phyloP scores from a whole-genome alignment of 2,888 invertebrate genomes.

The Orthosia gothica region DNA sequence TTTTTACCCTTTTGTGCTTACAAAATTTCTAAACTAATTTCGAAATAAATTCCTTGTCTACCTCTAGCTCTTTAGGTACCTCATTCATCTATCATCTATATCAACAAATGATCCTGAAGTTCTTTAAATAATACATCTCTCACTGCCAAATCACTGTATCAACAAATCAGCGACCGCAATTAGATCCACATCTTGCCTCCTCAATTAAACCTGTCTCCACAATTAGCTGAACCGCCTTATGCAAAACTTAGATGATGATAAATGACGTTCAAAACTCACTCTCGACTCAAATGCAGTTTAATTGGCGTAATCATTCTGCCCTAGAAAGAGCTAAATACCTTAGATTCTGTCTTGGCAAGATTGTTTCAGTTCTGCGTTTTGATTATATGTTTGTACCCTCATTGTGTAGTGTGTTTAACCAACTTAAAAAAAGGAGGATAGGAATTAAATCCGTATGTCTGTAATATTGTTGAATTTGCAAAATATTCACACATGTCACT shows the following conservation, averaged over 20 bases:
- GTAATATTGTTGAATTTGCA: too few species aligned
- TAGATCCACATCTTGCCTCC: not conserved
- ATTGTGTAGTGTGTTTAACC: too few species aligned
- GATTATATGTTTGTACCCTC: not conserved
- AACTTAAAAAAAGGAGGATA: too few species aligned
- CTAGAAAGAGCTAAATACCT: slow-evolving; percentile 32
- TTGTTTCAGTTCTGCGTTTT: slow-evolving; percentile 12
- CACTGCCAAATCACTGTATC: not conserved
- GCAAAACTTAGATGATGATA: slow-evolving; percentile 63
- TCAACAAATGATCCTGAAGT: too few species aligned
- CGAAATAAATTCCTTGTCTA: too few species aligned
- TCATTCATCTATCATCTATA: too few species aligned
- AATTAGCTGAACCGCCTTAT: slow-evolving; percentile 48
- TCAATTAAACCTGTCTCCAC: slow-evolving; percentile 24
- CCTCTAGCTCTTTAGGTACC: too few species aligned
- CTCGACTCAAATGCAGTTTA: slow-evolving; percentile 22
- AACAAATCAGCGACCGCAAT: slow-evolving; percentile 21
- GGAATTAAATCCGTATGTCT: too few species aligned
- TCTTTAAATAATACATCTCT: too few species aligned
- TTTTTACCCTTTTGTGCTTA: not conserved
- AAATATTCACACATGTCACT: too few species aligned
- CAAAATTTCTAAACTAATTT: too few species aligned
- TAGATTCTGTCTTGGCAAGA: slow-evolving; percentile 12
- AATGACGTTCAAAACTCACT: slow-evolving; percentile 27
- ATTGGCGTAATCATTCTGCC: slow-evolving; percentile 57